These are phyloP conservation scores for Bombylius major DNA, from an alignment of 2,888 invertebrate genomes.

Conservation along the genomic window DNA sequence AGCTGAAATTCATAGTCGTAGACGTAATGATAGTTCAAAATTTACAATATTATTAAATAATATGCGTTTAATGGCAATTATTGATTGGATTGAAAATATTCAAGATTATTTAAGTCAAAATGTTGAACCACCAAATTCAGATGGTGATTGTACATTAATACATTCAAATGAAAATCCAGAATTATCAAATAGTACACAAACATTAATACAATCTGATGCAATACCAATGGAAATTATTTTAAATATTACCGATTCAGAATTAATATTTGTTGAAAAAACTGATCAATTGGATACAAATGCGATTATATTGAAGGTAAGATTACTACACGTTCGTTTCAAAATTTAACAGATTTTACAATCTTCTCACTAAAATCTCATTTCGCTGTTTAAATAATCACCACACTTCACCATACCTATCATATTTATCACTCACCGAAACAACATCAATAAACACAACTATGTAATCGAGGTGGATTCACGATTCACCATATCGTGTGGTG, in stretches of 20 bases:
- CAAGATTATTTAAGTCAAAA: slow-evolving; percentile 59
- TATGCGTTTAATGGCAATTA: slow-evolving; percentile 84
- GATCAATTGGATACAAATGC: slow-evolving; percentile 83
- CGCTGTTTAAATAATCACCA: no score
- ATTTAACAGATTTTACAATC: no score
- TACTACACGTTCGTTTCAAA: not conserved
- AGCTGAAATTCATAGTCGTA: slow-evolving; percentile 63
- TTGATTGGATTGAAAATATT: slow-evolving; percentile 86
- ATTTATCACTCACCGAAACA: no score
- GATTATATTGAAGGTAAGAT: slow-evolving; percentile 64
- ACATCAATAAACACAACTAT: no score
- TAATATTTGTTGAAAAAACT: slow-evolving; percentile 86
- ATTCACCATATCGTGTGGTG: no score
- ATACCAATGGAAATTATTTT: slow-evolving; percentile 60
- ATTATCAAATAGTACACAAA: not conserved
- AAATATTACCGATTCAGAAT: slow-evolving; percentile 89
- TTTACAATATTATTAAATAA: slow-evolving; percentile 86
- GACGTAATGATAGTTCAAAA: slow-evolving; percentile 52
- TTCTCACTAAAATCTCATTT: no score
- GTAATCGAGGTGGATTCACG: no score
- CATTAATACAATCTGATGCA: slow-evolving; percentile 5
- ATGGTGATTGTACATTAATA: not conserved
- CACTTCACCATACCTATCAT: no score
- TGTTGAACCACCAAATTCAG: slow-evolving; percentile 29
- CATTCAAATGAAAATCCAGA: not conserved